Conservation (phyloP, 1,140 invertebrate genomes). For the Maniola jurtina region DNA sequence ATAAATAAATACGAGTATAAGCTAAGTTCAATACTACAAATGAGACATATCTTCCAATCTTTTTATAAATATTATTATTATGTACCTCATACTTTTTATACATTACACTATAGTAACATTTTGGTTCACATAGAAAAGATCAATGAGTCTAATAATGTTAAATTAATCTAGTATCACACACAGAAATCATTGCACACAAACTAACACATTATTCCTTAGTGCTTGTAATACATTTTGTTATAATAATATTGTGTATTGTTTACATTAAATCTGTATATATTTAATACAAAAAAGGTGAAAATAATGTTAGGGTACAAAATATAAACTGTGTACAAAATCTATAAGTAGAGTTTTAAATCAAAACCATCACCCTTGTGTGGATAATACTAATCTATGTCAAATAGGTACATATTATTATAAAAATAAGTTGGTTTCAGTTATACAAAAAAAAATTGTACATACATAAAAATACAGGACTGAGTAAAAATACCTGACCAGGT, state of each 20-base stretch:
- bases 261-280: conserved; percentile 20
- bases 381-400: conserved; percentile 14
- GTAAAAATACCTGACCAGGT: conserved; percentile 10
- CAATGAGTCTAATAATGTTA: conserved; percentile 19
- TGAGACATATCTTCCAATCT: background rate
- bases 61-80: background rate
- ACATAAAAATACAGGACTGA: conserved; percentile 4
- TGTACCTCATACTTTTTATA: conserved; percentile 7
- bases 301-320: conserved; percentile 32
- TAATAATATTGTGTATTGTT: conserved; percentile 4
- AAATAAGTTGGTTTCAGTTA: conserved; percentile 6
- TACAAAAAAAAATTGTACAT: background rate
- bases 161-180: conserved; percentile 38
- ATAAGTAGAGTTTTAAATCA: conserved; percentile 11
- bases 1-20: conserved; percentile 20
- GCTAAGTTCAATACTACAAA: conserved; percentile 20
- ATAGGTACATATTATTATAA: conserved; percentile 6
- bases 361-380: conserved; percentile 30
- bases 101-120: conserved; percentile 6
- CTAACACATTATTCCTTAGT: conserved; percentile 29
- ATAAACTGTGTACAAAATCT: conserved; percentile 27
- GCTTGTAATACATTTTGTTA: conserved; percentile 17
- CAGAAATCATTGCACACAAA: conserved; percentile 39
- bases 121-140: conserved; percentile 2
- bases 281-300: conserved; percentile 23